These are phyloP conservation scores for Hippocampus kuda DNA, from an alignment of 2,797 vertebrate species.

Conservation along the genomic window DNA sequence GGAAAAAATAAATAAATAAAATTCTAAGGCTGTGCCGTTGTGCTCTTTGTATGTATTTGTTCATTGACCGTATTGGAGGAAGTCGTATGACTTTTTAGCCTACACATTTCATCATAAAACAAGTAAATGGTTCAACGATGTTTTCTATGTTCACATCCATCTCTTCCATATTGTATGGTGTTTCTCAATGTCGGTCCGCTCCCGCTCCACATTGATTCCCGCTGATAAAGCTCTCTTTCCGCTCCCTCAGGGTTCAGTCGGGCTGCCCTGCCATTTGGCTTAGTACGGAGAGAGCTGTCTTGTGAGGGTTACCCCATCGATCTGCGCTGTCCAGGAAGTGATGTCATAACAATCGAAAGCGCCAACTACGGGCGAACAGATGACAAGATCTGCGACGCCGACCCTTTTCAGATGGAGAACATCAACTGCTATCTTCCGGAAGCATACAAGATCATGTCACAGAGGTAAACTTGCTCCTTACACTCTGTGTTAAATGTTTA, in stretches of 20 bases:
- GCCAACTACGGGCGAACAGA: slow-evolving; percentile 98
- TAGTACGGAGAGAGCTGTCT: slow-evolving; percentile 93
- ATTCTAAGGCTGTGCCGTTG: neutral
- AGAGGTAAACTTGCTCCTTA: slow-evolving; percentile 72
- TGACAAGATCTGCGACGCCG: slow-evolving; percentile 98
- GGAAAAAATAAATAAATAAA: neutral
- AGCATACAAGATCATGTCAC: slow-evolving; percentile 99
- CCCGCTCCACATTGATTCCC: slow-evolving; percentile 7
- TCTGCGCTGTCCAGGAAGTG: slow-evolving; percentile 95
- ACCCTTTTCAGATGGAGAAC: slow-evolving; percentile 99
- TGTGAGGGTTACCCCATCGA: slow-evolving; percentile 98
- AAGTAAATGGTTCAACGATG: slow-evolving; percentile 63
- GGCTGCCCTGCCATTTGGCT: slow-evolving; percentile 88
- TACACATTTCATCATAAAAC: slow-evolving; percentile 68
- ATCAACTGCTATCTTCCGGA: slow-evolving; percentile 98
- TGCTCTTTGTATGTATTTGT: neutral
- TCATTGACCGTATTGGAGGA: neutral
- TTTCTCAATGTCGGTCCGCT: neutral
- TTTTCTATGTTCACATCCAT: slow-evolving; percentile 59
- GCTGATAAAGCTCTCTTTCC: slow-evolving; percentile 36
- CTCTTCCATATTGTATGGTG: slow-evolving; percentile 60
- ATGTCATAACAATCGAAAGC: slow-evolving; percentile 98
- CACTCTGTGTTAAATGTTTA: neutral
- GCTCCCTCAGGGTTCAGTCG: slow-evolving; percentile 81
- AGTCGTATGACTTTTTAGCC: too few species aligned